Evolutionary conservation across 2,888 invertebrate species (phyloP), one percentile per base, ranked within the genome.

Genomic region (Tupiocoris notatus): DNA sequence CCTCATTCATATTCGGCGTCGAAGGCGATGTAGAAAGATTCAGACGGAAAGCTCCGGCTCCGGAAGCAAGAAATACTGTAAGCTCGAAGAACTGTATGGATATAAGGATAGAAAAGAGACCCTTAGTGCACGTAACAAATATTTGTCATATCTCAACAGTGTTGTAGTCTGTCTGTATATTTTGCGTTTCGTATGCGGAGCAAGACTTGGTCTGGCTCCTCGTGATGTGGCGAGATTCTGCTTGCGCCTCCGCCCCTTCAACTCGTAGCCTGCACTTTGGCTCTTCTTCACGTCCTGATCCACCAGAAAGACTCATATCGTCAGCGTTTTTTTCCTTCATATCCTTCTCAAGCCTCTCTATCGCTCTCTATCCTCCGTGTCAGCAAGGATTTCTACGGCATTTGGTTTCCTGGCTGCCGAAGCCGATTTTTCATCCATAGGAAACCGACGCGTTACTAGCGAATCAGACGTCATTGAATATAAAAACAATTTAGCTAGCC

Each of bases 41-140:
- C 39, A 39, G 39, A 39, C 39, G 39, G 39, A n/a, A n/a, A n/a
- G n/a, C n/a, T n/a, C n/a, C n/a, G n/a, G n/a, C n/a, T n/a, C n/a
- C n/a, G n/a, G n/a, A 39, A 3, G 39, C 39, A 3, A 39, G 39
- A 12, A 39, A 39, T 39, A 39, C 39, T 3, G 6, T 39, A 39
- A 39, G 39, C 39, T 39, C 6, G 12, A 39, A 12, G 39, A 39
- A 12, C 39, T 39, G 39, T 12, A 3, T 7, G 39, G 39, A 39
- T 39, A 39, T 39, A 39, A 39, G 39, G 39, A 12, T 39, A 39
- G 39, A 39, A 20, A 17, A 65, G 39, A 17, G 65, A 65, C 54
- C 65, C 39, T n/a, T n/a, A 57, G 67, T 21, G 57, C 71, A 73
- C 73, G 73, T 73, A 61, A 73, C 73, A 73, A 73, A 73, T 73